These are phyloP conservation scores for Erythrolamprus reginae DNA, from an alignment of 2,113 vertebrate genomes.

Conservation along the genomic window DNA sequence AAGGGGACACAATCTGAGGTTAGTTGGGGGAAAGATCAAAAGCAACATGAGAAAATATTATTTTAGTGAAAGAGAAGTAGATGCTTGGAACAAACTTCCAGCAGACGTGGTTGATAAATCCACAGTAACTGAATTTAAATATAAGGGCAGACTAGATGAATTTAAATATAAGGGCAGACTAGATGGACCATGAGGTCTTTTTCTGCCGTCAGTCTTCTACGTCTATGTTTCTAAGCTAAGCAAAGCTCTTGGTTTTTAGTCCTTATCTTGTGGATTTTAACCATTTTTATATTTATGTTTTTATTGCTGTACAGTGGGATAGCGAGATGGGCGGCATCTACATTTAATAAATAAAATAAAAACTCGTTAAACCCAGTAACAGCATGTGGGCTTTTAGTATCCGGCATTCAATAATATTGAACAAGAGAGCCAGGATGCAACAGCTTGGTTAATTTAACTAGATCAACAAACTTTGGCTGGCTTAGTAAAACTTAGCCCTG, in stretches of 20 bases:
- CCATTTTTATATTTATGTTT: background rate
- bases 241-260: background rate
- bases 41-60: no score
- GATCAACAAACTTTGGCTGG: background rate
- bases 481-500: background rate
- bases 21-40: no score
- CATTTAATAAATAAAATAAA: background rate
- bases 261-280: background rate
- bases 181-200: no score
- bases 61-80: no score
- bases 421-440: background rate
- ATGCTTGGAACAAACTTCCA: no score
- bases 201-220: no score
- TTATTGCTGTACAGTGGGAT: background rate
- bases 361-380: background rate
- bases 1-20: no score
- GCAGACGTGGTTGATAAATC: no score
- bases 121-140: no score
- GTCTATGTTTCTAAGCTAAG: no score
- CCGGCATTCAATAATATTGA: background rate
- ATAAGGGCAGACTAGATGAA: no score
- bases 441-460: background rate
- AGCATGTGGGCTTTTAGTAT: background rate
- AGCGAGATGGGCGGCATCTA: background rate
- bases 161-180: no score